phyloP scores from a whole-genome alignment of 2,888 invertebrate species.

The Gnatocerus cornutus region DNA sequence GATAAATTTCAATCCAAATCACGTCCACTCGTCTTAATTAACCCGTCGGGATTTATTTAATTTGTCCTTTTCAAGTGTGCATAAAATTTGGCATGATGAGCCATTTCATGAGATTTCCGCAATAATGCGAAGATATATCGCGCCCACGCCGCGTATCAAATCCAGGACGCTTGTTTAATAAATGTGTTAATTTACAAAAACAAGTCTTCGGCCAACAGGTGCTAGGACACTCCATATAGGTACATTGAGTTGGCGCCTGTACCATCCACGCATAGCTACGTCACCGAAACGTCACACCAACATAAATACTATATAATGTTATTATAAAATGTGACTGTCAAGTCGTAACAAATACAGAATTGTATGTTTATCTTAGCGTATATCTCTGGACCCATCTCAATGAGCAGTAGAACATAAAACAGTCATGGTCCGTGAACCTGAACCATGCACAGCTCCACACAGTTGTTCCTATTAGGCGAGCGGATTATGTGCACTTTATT shows the following conservation, averaged over 20 bases:
- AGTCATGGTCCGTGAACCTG: conserved; percentile 51
- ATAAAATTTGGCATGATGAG: conserved; percentile 20
- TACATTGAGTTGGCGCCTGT: conserved; percentile 63
- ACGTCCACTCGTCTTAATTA: conserved; percentile 3
- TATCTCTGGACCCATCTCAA: conserved; percentile 51
- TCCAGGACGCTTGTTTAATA: conserved; percentile 51
- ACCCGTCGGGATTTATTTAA: conserved; percentile 2
- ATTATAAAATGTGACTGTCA: conserved; percentile 50
- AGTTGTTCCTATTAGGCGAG: conserved; percentile 48
- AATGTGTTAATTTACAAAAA: conserved; percentile 54
- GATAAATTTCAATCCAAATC: background rate
- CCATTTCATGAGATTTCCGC: conserved; percentile 34
- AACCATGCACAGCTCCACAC: conserved; percentile 43
- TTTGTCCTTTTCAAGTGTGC: conserved; percentile 11
- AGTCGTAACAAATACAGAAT: conserved; percentile 51
- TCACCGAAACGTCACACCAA: conserved; percentile 52
- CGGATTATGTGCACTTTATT: conserved; percentile 33
- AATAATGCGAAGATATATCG: conserved; percentile 28
- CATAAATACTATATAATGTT: conserved; percentile 46
- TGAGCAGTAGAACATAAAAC: conserved; percentile 51
- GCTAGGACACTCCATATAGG: conserved; percentile 65
- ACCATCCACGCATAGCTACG: conserved; percentile 62
- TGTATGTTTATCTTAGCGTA: conserved; percentile 49
- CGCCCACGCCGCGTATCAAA: conserved; percentile 44
- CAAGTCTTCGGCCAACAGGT: conserved; percentile 60